These are phyloP conservation scores for Scolopax mira DNA, from an alignment of 2,113 vertebrate species.

Conservation along the genomic window DNA sequence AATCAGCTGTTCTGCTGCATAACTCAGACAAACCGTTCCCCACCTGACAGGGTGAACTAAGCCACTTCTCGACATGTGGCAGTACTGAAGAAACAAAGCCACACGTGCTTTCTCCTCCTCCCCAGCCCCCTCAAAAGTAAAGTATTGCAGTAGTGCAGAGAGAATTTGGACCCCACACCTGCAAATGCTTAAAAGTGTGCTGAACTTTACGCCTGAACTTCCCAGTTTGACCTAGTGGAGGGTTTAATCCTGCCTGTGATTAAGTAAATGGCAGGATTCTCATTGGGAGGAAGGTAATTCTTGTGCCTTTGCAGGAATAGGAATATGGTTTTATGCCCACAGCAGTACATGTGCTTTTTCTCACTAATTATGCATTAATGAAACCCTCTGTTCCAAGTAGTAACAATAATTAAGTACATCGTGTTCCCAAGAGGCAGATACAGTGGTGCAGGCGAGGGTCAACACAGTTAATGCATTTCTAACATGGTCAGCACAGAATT, in stretches of 20 bases:
- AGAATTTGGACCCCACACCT: not conserved
- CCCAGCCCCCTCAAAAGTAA: not conserved
- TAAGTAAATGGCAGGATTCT: not conserved
- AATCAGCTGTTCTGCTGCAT: conserved; percentile 4
- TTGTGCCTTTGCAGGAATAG: not conserved
- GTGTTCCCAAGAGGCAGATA: not conserved
- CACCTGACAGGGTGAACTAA: not conserved
- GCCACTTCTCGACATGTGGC: not conserved
- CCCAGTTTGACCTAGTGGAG: not conserved
- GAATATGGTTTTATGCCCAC: not conserved
- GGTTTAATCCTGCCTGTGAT: not conserved
- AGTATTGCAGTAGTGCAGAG: accelerated
- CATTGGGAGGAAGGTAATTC: not conserved
- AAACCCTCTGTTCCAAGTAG: not conserved
- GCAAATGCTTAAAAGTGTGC: not conserved
- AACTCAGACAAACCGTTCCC: not conserved
- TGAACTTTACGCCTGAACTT: not conserved
- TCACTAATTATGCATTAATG: not conserved
- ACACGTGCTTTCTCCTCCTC: not conserved
- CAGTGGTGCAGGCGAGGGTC: not conserved
- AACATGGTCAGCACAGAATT: not conserved
- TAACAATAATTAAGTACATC: not conserved
- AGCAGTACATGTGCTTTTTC: not conserved
- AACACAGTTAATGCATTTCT: not conserved
- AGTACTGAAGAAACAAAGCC: not conserved